phyloP scores from a whole-genome alignment of 1,140 invertebrate species.

The Akabosia matsudoensis region DNA sequence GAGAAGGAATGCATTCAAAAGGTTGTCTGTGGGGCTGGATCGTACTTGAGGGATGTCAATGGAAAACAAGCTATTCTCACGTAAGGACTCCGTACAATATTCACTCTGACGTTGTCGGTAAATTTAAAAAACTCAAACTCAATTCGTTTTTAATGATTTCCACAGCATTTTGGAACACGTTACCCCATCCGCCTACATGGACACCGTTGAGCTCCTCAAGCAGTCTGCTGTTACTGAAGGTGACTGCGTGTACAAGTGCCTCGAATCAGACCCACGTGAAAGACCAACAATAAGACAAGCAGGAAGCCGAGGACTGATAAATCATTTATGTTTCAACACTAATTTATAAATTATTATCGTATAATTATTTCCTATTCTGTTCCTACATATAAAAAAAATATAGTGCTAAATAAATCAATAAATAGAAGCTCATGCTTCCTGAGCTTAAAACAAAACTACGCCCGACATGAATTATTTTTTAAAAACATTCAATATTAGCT shows the following conservation, averaged over 20 bases:
- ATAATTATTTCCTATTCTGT: too few species aligned
- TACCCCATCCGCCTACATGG: slow-evolving; percentile 36
- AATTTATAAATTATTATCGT: too few species aligned
- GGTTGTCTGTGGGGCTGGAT: slow-evolving; percentile 40
- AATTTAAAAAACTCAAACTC: background rate
- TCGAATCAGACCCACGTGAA: slow-evolving; percentile 30
- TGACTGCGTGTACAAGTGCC: slow-evolving; percentile 40
- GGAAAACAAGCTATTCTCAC: slow-evolving; percentile 44
- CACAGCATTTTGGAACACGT: slow-evolving; percentile 42
- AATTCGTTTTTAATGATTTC: slow-evolving; percentile 3
- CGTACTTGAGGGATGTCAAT: slow-evolving; percentile 35
- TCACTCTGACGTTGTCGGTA: background rate
- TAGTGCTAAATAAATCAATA: too few species aligned
- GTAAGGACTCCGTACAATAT: slow-evolving; percentile 35
- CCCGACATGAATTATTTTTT: too few species aligned
- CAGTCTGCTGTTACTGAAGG: slow-evolving; percentile 38
- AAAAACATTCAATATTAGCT: too few species aligned
- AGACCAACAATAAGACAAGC: too few species aligned
- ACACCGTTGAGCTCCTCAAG: slow-evolving; percentile 37
- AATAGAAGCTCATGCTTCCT: too few species aligned
- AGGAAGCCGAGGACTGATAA: too few species aligned
- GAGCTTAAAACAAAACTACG: too few species aligned
- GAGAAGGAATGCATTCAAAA: slow-evolving; percentile 39
- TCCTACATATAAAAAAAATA: too few species aligned
- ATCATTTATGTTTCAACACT: too few species aligned